Conservation (phyloP, 2,113 vertebrate genomes). For the Galemys pyrenaicus region DNA sequence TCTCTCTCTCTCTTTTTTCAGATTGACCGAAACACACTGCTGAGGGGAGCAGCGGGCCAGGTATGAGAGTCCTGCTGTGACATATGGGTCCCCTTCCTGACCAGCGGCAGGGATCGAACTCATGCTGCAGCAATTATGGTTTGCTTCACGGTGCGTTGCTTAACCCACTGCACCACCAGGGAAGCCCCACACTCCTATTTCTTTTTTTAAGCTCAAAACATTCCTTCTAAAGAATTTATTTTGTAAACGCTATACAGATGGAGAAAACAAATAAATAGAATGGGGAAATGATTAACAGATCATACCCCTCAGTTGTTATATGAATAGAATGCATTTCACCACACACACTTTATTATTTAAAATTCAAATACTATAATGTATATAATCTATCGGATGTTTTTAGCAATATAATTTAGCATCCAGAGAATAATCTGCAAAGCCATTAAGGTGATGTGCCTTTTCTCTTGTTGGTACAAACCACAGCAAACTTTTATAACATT, state of each 20-base stretch:
- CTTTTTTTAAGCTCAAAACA: not conserved
- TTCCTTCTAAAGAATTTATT: not conserved
- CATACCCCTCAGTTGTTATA: not conserved
- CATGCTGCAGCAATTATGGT: no score
- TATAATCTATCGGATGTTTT: not conserved
- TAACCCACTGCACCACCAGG: no score
- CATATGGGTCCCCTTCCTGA: no score
- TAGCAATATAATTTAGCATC: not conserved
- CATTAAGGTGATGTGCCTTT: not conserved
- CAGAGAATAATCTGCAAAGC: not conserved
- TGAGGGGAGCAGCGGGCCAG: no score
- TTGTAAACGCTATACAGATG: not conserved
- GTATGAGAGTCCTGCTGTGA: no score
- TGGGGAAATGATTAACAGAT: not conserved
- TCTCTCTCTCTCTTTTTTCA: no score
- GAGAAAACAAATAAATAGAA: not conserved
- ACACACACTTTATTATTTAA: not conserved
- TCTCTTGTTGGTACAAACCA: conserved; percentile 21
- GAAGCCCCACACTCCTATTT: no score
- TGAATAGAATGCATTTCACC: not conserved
- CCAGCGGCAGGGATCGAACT: no score
- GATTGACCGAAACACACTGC: no score
- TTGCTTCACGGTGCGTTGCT: no score
- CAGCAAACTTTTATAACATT: not conserved
- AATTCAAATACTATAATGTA: not conserved